phyloP scores from a whole-genome alignment of 1,140 invertebrate species.

The Rhopalosiphum maidis region DNA sequence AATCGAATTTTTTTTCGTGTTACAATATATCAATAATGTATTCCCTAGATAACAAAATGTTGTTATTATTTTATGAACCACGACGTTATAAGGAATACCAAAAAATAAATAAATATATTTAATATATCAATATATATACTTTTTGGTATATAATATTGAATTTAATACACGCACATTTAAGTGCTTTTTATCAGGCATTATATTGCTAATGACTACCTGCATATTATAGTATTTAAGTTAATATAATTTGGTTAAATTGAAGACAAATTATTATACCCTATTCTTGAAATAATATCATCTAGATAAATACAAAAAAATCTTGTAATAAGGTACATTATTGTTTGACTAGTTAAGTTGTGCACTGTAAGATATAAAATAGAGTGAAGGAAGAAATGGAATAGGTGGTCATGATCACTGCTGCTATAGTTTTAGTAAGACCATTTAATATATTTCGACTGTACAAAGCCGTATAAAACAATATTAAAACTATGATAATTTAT shows the following conservation, averaged over 20 bases:
- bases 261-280: neutral
- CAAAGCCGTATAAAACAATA: neutral
- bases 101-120: neutral
- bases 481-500: neutral
- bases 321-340: neutral
- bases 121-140: neutral
- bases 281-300: neutral
- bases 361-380: neutral
- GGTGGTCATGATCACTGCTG: neutral
- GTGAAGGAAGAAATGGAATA: neutral
- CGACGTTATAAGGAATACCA: neutral
- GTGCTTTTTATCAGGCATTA: neutral
- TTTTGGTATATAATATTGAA: neutral
- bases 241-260: neutral
- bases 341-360: neutral
- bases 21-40: conserved; percentile 1
- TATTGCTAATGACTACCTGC: neutral
- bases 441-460: neutral
- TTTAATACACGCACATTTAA: neutral
- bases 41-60: neutral
- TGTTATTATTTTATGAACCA: neutral
- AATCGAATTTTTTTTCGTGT: neutral
- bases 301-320: neutral
- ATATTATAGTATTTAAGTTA: neutral
- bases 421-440: neutral